These are phyloP conservation scores for Corythornis leucogaster DNA, from an alignment of 2,797 vertebrate genomes.

Conservation along the genomic window DNA sequence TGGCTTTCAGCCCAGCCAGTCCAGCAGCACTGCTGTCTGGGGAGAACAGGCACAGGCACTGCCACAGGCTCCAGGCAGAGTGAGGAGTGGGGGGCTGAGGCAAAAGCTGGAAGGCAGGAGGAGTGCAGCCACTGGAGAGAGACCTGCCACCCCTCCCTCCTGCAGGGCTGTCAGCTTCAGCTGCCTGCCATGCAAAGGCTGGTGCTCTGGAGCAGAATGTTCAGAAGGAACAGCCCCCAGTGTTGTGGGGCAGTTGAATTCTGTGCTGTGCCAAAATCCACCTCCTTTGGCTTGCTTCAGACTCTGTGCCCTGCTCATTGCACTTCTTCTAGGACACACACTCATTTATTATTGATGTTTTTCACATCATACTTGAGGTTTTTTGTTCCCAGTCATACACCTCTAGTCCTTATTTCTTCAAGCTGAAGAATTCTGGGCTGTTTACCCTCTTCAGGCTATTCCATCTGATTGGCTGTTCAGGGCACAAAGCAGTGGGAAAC, in stretches of 20 bases:
- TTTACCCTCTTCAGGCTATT: background rate
- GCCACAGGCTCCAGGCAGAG: background rate
- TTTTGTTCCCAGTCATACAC: background rate
- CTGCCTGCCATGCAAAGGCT: background rate
- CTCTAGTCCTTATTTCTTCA: background rate
- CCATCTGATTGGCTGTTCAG: background rate
- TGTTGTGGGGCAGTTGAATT: background rate
- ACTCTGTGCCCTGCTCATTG: background rate
- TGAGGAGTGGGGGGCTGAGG: background rate
- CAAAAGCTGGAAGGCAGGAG: background rate
- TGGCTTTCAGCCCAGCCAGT: slow-evolving; percentile 10
- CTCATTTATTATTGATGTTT: background rate
- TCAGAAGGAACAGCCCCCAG: background rate
- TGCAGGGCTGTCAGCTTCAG: background rate
- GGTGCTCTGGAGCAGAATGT: background rate
- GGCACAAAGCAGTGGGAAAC: background rate
- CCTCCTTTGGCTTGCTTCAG: background rate
- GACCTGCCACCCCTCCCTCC: background rate
- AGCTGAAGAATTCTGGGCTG: background rate
- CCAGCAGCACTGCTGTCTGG: background rate
- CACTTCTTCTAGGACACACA: background rate
- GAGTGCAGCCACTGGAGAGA: background rate
- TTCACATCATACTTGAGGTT: background rate
- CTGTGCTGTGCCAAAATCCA: background rate
- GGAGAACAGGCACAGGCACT: background rate